Conservation (phyloP, 2,113 vertebrate genomes). For the Sorex araneus region DNA sequence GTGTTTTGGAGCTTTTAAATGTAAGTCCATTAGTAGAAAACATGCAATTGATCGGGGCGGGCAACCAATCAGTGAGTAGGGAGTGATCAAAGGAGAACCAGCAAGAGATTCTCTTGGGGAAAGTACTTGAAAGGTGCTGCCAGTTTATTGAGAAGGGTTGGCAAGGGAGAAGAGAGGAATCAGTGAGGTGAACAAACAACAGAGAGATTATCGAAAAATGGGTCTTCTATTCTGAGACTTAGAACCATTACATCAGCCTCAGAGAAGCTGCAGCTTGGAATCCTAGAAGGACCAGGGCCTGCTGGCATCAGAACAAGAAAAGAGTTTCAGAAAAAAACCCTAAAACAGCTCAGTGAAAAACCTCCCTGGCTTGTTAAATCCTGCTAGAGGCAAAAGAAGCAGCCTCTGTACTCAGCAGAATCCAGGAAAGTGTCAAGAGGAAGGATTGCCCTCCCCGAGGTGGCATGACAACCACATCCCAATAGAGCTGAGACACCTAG, state of each 20-base stretch:
- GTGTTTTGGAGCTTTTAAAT: background rate
- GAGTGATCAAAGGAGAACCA: background rate
- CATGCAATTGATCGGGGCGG: background rate
- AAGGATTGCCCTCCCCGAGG: background rate
- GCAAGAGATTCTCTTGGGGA: background rate
- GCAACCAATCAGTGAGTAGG: background rate
- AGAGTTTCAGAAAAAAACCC: slow-evolving; percentile 55
- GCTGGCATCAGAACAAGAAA: slow-evolving; percentile 65
- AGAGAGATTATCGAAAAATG: slow-evolving; percentile 19
- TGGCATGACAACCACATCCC: background rate
- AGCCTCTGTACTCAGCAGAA: background rate
- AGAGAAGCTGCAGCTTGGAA: slow-evolving; percentile 67
- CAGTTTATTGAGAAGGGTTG: background rate
- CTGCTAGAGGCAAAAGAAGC: slow-evolving; percentile 60
- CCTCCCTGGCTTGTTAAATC: slow-evolving; percentile 61
- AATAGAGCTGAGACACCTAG: background rate
- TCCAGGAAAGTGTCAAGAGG: slow-evolving; percentile 66
- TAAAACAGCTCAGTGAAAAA: slow-evolving; percentile 50
- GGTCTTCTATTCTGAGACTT: slow-evolving; percentile 44
- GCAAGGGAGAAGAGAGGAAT: background rate
- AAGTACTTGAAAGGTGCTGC: background rate
- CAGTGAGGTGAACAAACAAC: background rate
- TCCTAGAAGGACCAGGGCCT: slow-evolving; percentile 65
- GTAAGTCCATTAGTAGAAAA: background rate
- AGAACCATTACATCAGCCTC: slow-evolving; percentile 61